Base-by-base conservation (phyloP, 2,797 vertebrate species). In the Neosilurus mollespiculum region DNA sequence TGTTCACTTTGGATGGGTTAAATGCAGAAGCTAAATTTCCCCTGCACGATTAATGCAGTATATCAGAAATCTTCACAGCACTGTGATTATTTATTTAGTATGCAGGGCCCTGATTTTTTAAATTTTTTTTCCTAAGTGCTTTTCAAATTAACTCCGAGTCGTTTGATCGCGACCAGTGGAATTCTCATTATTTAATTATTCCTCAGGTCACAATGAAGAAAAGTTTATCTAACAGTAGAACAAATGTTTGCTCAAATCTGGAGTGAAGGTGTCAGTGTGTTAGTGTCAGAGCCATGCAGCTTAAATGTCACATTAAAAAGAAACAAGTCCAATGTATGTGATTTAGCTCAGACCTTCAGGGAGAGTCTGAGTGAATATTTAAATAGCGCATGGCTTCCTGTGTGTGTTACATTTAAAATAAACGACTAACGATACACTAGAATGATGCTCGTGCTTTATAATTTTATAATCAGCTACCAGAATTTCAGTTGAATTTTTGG, bases 301-400 rank as follows among this genome's bases (percentile, higher is more conserved):
- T 79, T 84, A 84, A 86, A 84, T 87, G 76, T 83, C 64, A 56
- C 69, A 76, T 56, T 69, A 69, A 56, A 58, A n/a, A 75, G 53
- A 78, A 73, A 49, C 2, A 75, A 70, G 76, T 58, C 54, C 59
- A 53, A 30, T 24, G 58, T 80, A 80, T 80, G 34, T 80, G 82
- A 84, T 86, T 84, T 82, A 81, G 80, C 75, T 80, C 80, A 82
- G 51, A 67, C 37, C 66, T 34, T 3, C 66, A 20, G 66, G 30
- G 66, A 67, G 66, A 3, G 34, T 0, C 9, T n/a, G 67, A n/a
- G 1, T 49, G 37, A 70, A 70, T 70, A 70, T 70, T 70, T 2
- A 70, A 70, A 70, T 49, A 70, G 67, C 20, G 18, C 37, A 16
- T 49, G 54, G 82, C 66, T 67, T 56, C 34, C 80, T n/a, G 53